These are phyloP conservation scores for Unio pictorum DNA, from an alignment of 2,888 invertebrate genomes.

Conservation along the genomic window DNA sequence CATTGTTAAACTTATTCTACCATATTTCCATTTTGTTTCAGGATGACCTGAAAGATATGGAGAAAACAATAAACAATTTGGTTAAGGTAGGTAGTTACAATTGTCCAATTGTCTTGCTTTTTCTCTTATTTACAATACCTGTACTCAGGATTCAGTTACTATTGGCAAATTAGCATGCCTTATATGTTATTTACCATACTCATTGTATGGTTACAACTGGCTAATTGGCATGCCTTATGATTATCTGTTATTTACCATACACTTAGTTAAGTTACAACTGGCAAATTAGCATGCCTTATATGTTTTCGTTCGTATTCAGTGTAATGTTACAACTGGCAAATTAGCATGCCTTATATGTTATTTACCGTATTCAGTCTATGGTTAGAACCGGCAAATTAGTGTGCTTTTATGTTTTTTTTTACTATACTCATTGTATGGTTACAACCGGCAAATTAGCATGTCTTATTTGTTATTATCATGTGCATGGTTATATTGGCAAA, in stretches of 20 bases:
- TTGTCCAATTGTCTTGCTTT: not conserved
- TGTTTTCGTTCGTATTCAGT: not conserved
- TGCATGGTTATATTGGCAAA: too few relatives aligned
- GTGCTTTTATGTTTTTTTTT: too few relatives aligned
- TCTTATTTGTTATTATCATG: too few relatives aligned
- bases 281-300: not conserved
- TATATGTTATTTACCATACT: too few relatives aligned
- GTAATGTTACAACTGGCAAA: too few relatives aligned
- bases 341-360: not conserved
- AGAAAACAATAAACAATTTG: conserved; percentile 54
- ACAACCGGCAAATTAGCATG: too few relatives aligned
- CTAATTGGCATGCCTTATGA: not conserved
- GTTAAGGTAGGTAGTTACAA: conserved; percentile 49
- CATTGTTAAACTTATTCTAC: not conserved
- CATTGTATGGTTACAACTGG: not conserved
- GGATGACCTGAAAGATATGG: conserved; percentile 51
- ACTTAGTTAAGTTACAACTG: not conserved
- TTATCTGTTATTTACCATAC: too few relatives aligned
- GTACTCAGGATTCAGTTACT: too few relatives aligned
- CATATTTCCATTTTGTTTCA: conserved; percentile 28
- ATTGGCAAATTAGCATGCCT: too few relatives aligned
- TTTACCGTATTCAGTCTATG: too few relatives aligned
- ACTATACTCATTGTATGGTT: too few relatives aligned
- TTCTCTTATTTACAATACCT: not conserved
- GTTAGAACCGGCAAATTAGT: too few relatives aligned